Conservation (phyloP, 2,888 invertebrate genomes). For the Tiphia femorata region DNA sequence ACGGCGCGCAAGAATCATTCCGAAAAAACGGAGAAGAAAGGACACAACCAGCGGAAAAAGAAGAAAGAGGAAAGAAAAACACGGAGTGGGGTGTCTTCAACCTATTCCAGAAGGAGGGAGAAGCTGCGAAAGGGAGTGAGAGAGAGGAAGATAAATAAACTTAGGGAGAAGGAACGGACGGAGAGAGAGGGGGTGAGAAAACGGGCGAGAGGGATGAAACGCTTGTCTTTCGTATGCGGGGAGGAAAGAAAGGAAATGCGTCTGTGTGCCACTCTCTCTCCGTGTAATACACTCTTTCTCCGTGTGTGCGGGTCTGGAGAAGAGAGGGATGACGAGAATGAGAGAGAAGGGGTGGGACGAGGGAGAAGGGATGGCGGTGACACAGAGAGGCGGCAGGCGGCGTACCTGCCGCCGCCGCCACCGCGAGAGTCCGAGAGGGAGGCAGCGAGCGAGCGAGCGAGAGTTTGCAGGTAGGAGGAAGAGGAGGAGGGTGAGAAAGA, state of each 20-base stretch:
- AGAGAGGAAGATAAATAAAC: background rate
- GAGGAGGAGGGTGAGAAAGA: slow-evolving; percentile 41
- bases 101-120: too few relatives aligned
- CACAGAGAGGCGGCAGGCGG: background rate
- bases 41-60: background rate
- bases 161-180: background rate
- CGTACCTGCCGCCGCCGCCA: background rate
- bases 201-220: too few relatives aligned
- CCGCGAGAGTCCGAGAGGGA: slow-evolving; percentile 23
- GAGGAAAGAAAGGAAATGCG: too few relatives aligned
- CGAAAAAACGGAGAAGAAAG: background rate
- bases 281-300: too few relatives aligned
- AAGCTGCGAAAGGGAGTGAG: background rate
- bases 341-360: background rate
- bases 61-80: too few relatives aligned
- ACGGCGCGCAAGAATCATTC: background rate
- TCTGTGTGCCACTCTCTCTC: too few relatives aligned
- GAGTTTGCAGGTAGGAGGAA: slow-evolving; percentile 17
- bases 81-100: too few relatives aligned
- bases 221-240: too few relatives aligned
- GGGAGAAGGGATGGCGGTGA: background rate
- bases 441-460: slow-evolving; percentile 1
- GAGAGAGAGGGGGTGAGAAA: background rate
- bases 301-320: too few relatives aligned
- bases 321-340: background rate